A percentile compares a stretch with the other conserved stretches of the same genome.
Conservation (phyloP, 2,888 invertebrate genomes). For the Torymus texanus region DNA sequence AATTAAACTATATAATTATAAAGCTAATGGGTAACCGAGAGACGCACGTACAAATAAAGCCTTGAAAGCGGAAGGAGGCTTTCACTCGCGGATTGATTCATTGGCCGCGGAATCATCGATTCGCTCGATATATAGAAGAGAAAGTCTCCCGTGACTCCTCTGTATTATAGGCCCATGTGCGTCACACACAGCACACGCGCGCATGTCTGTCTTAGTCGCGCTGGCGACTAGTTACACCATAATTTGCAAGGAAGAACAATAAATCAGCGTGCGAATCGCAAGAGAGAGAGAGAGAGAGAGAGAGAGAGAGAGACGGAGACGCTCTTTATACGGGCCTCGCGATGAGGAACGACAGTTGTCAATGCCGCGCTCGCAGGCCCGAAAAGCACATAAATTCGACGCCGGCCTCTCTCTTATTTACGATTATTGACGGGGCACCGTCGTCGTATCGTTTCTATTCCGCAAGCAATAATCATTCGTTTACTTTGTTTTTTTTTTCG, state of each 20-base stretch:
- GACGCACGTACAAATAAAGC: too few species aligned
- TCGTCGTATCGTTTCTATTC: conserved; percentile 36
- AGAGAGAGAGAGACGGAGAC: not conserved
- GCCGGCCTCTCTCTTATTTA: conserved; percentile 43
- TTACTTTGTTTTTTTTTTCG: conserved; percentile 31
- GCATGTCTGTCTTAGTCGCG: too few species aligned
- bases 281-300: not conserved
- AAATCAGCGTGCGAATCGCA: conserved; percentile 51
- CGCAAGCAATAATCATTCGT: conserved; percentile 42
- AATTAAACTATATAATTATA: too few species aligned
- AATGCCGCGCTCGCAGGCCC: conserved; percentile 26
- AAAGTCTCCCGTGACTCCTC: conserved; percentile 52
- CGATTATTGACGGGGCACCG: conserved; percentile 43
- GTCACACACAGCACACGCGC: too few species aligned
- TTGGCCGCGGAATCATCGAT: conserved; percentile 56
- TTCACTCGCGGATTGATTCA: conserved; percentile 56
- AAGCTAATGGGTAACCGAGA: too few species aligned
- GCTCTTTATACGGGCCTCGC: conserved; percentile 16
- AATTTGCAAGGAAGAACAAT: conserved; percentile 55
- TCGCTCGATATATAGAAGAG: conserved; percentile 51
- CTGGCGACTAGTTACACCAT: conserved; percentile 52
- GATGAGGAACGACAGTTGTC: conserved; percentile 53
- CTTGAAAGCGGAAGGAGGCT: conserved; percentile 24
- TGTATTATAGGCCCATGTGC: too few species aligned
- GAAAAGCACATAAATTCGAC: conserved; percentile 48